Evolutionary conservation across 2,888 invertebrate genomes (phyloP), one percentile per base, ranked within the genome.

Genomic region (Furcula furcula): DNA sequence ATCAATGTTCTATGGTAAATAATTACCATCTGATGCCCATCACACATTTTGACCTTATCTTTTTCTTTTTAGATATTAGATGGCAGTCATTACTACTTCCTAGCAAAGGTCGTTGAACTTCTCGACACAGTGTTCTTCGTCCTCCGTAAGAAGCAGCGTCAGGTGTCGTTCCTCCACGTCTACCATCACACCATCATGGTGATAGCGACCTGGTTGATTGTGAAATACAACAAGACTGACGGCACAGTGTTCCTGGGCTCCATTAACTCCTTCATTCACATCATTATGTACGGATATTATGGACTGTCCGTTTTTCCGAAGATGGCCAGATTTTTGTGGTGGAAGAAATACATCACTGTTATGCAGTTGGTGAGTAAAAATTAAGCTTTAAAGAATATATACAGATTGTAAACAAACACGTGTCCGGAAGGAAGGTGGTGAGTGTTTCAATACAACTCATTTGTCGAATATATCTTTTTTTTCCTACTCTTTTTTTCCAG

Each of bases 51-150:
- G 18, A 18, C 0, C 4, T 29, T n/a, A 11, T n/a, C 29, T 22
- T 26, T 28, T 2, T n/a, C 9, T 25, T 63, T 60, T n/a, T 63
- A 77, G 76, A 39, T 71, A 0, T 29, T 55, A 4, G 46, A 56
- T 16, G 56, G 55, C 1, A 49, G 38, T 19, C 93, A 93, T 90
- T 91, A 89, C 65, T 95, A 94, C 65, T 93, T 93, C 67, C 78
- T 93, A 40, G 92, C 93, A 2, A 95, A 95, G 76, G 72, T 94
- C 5, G 80, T 93, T 0, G 94, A 95, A 65, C 85, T 95, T 0
- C 56, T 93, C 32, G 94, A 95, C 62, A 95, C 94, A 0, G 91
- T 95, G 2, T 96, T 97, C 82, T 97, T 97, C 75, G 94, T 97
- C 3, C 78, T 96, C 46, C 91, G 97, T n/a, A 97, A 97, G 76